phyloP scores from a whole-genome alignment of 2,113 vertebrate species.

The Cyanoramphus novaezelandiae region DNA sequence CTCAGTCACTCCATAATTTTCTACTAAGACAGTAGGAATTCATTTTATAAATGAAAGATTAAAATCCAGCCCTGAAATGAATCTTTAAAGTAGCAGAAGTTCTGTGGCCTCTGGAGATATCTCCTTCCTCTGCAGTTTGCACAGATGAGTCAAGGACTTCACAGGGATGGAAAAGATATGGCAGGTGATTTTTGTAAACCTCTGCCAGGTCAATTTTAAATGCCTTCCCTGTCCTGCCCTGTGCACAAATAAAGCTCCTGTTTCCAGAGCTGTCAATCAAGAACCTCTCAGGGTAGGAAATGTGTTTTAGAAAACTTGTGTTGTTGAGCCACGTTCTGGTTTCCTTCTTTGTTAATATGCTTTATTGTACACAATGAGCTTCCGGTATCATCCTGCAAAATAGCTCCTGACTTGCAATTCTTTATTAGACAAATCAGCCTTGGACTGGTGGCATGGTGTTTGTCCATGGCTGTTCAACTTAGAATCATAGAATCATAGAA shows the following conservation, averaged over 20 bases:
- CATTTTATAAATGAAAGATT: not conserved
- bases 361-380: not conserved
- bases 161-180: not conserved
- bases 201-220: not conserved
- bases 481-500: no score
- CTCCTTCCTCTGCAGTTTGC: not conserved
- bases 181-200: not conserved
- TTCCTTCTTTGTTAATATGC: slow-evolving; percentile 41
- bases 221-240: not conserved
- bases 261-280: slow-evolving; percentile 39
- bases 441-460: not conserved
- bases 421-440: not conserved
- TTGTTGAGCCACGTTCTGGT: slow-evolving; percentile 65
- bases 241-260: not conserved
- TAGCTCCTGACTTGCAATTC: not conserved
- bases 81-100: not conserved
- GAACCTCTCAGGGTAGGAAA: slow-evolving; percentile 57
- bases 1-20: not conserved
- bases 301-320: slow-evolving; percentile 49
- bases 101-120: not conserved
- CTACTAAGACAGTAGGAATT: not conserved
- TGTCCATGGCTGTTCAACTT: not conserved
- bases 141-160: not conserved
- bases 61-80: not conserved
- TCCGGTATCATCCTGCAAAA: not conserved